phyloP scores from a whole-genome alignment of 2,888 invertebrate species.

The Xanthia icteritia region DNA sequence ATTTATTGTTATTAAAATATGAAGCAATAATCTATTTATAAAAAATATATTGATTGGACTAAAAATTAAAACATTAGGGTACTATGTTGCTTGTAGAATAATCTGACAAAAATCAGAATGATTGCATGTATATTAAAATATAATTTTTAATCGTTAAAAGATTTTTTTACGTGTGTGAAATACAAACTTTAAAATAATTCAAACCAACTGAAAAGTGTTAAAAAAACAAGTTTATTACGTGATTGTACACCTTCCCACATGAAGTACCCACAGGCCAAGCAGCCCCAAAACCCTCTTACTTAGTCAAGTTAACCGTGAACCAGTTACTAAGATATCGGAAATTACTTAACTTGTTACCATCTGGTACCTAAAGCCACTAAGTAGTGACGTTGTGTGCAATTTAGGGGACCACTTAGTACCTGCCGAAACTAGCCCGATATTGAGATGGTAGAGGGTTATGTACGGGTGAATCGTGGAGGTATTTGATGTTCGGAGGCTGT shows the following conservation, averaged over 20 bases:
- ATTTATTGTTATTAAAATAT: too few species aligned
- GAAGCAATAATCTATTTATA: too few species aligned
- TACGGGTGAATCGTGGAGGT: background rate
- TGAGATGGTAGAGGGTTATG: background rate
- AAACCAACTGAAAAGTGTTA: background rate
- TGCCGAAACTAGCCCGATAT: constrained; percentile 37
- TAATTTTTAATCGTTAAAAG: too few species aligned
- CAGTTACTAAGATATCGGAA: constrained; percentile 60
- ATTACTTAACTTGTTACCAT: constrained; percentile 63
- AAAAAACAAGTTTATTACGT: background rate
- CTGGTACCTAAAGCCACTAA: constrained; percentile 52
- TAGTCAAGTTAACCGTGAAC: constrained; percentile 40
- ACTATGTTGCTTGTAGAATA: too few species aligned
- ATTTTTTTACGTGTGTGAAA: too few species aligned
- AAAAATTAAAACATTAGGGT: too few species aligned
- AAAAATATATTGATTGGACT: too few species aligned
- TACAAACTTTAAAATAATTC: too few species aligned
- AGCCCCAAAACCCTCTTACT: constrained; percentile 25
- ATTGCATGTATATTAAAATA: too few species aligned
- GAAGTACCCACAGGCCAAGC: constrained; percentile 5
- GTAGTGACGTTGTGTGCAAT: constrained; percentile 56
- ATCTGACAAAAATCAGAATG: too few species aligned
- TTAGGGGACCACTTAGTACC: constrained; percentile 54
- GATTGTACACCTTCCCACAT: background rate
- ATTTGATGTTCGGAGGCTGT: background rate